These are phyloP conservation scores for Spizella passerina DNA, from an alignment of 2,797 vertebrate species.

Conservation along the genomic window DNA sequence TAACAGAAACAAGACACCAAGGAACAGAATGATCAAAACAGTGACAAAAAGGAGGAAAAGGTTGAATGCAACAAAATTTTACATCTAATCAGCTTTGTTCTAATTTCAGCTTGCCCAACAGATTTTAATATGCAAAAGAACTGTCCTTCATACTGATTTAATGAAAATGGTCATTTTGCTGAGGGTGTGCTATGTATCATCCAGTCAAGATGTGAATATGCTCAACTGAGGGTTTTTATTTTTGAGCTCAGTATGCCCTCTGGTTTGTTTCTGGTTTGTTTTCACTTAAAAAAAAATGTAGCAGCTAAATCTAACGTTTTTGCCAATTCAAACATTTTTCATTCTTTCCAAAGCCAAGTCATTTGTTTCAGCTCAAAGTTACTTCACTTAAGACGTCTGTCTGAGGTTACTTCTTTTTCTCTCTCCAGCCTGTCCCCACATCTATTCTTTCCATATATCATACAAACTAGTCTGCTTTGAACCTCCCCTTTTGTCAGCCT, in stretches of 20 bases:
- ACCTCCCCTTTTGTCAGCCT: conserved; percentile 48
- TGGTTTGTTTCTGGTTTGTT: not conserved
- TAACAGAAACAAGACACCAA: not conserved
- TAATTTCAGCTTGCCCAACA: not conserved
- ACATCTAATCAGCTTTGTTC: conserved; percentile 3
- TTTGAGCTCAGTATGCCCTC: not conserved
- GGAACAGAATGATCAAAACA: not conserved
- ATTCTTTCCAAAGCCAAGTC: not conserved
- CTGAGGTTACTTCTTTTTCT: not conserved
- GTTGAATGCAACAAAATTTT: not conserved
- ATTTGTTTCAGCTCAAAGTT: not conserved
- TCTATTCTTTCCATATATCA: conserved; percentile 39
- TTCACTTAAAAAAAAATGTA: not conserved
- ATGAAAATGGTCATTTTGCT: conserved; percentile 62
- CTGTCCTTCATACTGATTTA: conserved; percentile 16
- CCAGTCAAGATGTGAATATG: not conserved
- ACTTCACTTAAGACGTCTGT: not conserved
- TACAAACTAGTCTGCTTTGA: not conserved
- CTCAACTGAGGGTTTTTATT: not conserved
- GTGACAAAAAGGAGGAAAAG: not conserved
- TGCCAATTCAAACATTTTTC: not conserved
- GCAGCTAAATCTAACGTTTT: not conserved
- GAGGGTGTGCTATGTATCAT: conserved; percentile 1
- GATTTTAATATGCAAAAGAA: conserved; percentile 17
- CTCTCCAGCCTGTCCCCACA: not conserved